Conservation (phyloP, 2,797 vertebrate genomes). For the Phrynocephalus forsythii region DNA sequence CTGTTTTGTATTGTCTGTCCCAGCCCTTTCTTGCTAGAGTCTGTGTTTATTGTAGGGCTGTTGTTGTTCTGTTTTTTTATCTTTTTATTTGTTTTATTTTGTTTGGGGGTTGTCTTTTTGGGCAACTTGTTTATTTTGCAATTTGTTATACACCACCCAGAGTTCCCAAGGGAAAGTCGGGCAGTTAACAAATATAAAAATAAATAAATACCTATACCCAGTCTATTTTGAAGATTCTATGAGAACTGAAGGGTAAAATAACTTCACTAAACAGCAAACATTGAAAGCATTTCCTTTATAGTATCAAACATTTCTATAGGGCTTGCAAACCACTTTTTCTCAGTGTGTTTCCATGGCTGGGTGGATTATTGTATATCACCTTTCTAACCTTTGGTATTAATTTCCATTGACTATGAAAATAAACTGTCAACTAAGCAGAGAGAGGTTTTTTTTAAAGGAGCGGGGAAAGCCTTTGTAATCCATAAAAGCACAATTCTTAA, state of each 20-base stretch:
- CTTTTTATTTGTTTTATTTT: no score
- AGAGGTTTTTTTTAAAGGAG: neutral
- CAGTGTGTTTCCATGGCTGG: slow-evolving; percentile 58
- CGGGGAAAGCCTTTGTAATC: slow-evolving; percentile 49
- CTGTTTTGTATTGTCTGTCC: no score
- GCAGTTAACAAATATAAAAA: no score
- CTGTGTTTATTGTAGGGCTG: no score
- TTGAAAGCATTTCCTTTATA: slow-evolving; percentile 48
- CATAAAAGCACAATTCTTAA: slow-evolving; percentile 56
- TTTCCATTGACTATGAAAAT: slow-evolving; percentile 69
- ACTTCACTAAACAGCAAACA: slow-evolving; percentile 56
- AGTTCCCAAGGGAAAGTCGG: no score
- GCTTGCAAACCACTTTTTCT: slow-evolving; percentile 57
- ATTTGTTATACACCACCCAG: no score
- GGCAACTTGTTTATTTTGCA: no score
- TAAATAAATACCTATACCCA: slow-evolving; percentile 40
- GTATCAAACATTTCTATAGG: slow-evolving; percentile 59
- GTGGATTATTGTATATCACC: slow-evolving; percentile 70
- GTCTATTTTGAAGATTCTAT: slow-evolving; percentile 49
- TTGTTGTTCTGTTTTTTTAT: no score
- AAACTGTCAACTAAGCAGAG: slow-evolving; percentile 55
- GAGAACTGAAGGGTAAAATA: slow-evolving; percentile 61
- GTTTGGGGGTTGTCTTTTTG: no score
- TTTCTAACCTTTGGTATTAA: slow-evolving; percentile 71
- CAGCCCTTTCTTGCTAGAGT: no score